Percentiles rank a stretch among this genome's conserved stretches.
These are phyloP conservation scores for Eufriesea mexicana DNA, from an alignment of 1,140 invertebrate genomes.

Conservation along the genomic window DNA sequence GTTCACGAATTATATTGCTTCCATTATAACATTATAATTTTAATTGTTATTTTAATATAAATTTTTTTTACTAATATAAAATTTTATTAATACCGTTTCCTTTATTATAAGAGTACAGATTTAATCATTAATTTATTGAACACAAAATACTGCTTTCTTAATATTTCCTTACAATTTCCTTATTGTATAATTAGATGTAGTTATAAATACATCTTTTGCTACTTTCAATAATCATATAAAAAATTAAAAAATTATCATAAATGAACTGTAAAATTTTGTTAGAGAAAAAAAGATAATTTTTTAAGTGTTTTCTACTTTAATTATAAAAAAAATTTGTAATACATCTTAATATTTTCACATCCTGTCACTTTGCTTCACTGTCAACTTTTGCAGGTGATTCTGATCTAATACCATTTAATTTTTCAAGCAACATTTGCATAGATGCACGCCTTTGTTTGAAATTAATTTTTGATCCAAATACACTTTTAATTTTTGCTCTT, in stretches of 20 bases:
- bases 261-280: neutral
- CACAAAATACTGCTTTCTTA: neutral
- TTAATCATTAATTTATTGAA: neutral
- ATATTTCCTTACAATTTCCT: neutral
- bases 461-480: slow-evolving; percentile 71
- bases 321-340: slow-evolving; percentile 6
- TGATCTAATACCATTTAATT: slow-evolving; percentile 71
- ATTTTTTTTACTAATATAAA: neutral
- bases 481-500: slow-evolving; percentile 73
- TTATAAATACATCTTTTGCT: slow-evolving; percentile 14
- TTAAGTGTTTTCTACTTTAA: neutral
- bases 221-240: slow-evolving; percentile 12
- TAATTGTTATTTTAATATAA: neutral
- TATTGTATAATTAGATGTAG: neutral
- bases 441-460: slow-evolving; percentile 60
- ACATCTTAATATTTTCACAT: slow-evolving; percentile 21
- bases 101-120: neutral
- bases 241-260: neutral
- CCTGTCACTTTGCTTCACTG: slow-evolving; percentile 41
- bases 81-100: neutral
- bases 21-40: neutral
- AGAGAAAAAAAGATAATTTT: neutral
- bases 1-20: neutral
- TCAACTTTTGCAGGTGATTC: slow-evolving; percentile 53
- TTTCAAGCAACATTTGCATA: slow-evolving; percentile 75